Conservation (phyloP, 2,888 invertebrate genomes). For the Microctonus brassicae region DNA sequence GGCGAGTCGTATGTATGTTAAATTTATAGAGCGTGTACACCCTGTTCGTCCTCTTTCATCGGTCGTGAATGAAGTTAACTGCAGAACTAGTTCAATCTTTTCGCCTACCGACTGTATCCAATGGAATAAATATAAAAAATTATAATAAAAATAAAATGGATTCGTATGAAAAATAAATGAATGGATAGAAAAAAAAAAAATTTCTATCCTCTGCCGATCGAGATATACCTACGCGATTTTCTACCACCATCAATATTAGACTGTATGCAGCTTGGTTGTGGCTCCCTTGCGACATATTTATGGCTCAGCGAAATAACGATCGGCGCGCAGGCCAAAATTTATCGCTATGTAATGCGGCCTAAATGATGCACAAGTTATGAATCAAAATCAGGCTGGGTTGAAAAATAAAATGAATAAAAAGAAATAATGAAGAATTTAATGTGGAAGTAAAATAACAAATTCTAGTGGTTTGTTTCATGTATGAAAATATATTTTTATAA, state of each 20-base stretch:
- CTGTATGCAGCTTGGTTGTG: slow-evolving; percentile 11
- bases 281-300: slow-evolving; percentile 46
- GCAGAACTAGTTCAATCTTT: slow-evolving; percentile 14
- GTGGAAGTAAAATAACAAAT: slow-evolving; percentile 8
- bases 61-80: slow-evolving; percentile 24
- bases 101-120: slow-evolving; percentile 3
- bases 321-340: slow-evolving; percentile 52
- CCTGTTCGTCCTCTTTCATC: slow-evolving; percentile 4
- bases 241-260: slow-evolving; percentile 30
- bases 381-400: slow-evolving; percentile 53
- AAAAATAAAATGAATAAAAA: slow-evolving; percentile 36
- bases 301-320: slow-evolving; percentile 51
- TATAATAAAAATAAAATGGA: neutral
- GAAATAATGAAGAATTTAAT: slow-evolving; percentile 20
- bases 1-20: neutral
- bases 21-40: slow-evolving; percentile 23
- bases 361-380: slow-evolving; percentile 56
- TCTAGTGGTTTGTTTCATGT: neutral
- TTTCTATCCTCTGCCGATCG: slow-evolving; percentile 36
- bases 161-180: neutral
- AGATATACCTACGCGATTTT: slow-evolving; percentile 47
- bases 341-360: slow-evolving; percentile 56
- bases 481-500: neutral
- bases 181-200: slow-evolving; percentile 30
- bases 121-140: neutral